These are phyloP conservation scores for Neotoxoptera formosana DNA, from an alignment of 1,140 invertebrate genomes.

Conservation along the genomic window DNA sequence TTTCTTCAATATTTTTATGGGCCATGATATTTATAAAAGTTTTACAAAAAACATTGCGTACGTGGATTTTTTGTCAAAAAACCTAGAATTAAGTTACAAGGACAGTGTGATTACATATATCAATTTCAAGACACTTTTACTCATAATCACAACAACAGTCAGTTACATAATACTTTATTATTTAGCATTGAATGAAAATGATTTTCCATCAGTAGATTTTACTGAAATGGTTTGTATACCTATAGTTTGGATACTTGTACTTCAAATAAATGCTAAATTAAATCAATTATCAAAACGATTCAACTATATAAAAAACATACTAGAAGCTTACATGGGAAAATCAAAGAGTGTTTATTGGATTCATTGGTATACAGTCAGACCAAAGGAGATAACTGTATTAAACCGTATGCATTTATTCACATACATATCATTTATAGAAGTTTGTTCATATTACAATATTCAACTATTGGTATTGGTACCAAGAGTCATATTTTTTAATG, in stretches of 20 bases:
- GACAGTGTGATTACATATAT: slow-evolving; percentile 12
- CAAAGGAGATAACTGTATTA: slow-evolving; percentile 47
- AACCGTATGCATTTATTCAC: slow-evolving; percentile 47
- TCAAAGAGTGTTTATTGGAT: slow-evolving; percentile 25
- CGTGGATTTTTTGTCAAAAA: slow-evolving; percentile 34
- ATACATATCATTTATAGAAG: slow-evolving; percentile 52
- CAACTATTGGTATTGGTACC: slow-evolving; percentile 55
- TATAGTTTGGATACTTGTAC: slow-evolving; percentile 47
- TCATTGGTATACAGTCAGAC: slow-evolving; percentile 13
- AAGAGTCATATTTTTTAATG: slow-evolving; percentile 51
- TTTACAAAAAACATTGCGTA: slow-evolving; percentile 45
- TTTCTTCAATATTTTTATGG: slow-evolving; percentile 34
- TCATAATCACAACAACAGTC: background rate
- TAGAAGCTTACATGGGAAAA: slow-evolving; percentile 37
- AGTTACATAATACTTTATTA: slow-evolving; percentile 45
- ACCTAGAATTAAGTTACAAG: slow-evolving; percentile 36
- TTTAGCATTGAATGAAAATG: slow-evolving; percentile 28
- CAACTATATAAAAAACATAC: slow-evolving; percentile 43
- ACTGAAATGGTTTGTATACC: slow-evolving; percentile 54
- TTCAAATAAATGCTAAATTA: slow-evolving; percentile 54
- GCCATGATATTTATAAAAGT: background rate
- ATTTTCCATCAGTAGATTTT: slow-evolving; percentile 49
- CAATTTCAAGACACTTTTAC: slow-evolving; percentile 14
- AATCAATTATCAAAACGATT: slow-evolving; percentile 54
- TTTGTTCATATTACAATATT: slow-evolving; percentile 50